Evolutionary conservation across 2,888 invertebrate species (phyloP).

Genomic region (Callinectes sapidus): DNA sequence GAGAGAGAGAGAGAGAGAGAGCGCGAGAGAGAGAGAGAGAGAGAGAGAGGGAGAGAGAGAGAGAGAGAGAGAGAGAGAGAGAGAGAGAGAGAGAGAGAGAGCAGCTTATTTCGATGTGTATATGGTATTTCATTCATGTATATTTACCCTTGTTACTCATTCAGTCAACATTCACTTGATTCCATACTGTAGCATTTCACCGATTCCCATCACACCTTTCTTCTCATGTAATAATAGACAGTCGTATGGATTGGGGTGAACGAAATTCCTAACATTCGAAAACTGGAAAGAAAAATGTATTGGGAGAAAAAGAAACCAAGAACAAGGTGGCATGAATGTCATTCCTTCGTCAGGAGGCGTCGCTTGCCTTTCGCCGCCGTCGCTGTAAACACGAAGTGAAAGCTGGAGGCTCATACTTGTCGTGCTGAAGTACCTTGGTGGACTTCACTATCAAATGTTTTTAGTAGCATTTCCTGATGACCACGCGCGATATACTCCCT

Average conservation of each 20-base stretch:
- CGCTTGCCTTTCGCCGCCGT: constrained; percentile 4
- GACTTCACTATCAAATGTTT: background rate
- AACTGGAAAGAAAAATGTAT: background rate
- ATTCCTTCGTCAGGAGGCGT: background rate
- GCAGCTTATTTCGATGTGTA: background rate
- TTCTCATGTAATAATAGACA: background rate
- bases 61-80: too few species aligned
- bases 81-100: background rate
- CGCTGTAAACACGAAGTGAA: background rate
- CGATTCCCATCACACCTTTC: background rate
- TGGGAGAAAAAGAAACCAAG: background rate
- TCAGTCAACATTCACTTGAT: background rate
- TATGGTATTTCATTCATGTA: too few species aligned
- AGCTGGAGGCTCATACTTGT: background rate
- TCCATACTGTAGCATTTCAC: background rate
- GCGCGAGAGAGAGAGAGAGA: too few species aligned
- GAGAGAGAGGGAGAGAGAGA: background rate
- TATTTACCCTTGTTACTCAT: too few species aligned
- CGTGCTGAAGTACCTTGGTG: background rate
- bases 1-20: background rate
- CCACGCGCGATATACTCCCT: background rate
- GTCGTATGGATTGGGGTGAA: background rate
- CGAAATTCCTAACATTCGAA: background rate
- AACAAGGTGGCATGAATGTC: background rate
- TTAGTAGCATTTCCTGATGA: background rate